Evolutionary conservation across 2,113 vertebrate genomes (phyloP), one percentile per base, ranked within the genome.

Genomic region (Centropus bengalensis): DNA sequence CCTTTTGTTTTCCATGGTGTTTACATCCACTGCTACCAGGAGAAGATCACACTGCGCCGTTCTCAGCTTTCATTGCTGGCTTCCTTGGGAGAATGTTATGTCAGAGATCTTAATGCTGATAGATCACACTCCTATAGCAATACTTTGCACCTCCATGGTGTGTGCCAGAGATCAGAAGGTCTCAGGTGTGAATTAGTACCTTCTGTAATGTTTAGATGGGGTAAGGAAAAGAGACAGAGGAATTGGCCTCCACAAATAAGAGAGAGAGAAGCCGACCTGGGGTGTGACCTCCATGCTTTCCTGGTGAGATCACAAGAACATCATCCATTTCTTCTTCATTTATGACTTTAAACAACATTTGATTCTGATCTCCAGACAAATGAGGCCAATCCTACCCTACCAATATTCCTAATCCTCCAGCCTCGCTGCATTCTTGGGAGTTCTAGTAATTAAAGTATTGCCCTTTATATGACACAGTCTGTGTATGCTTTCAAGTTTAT

Each of bases 1-100:
- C 87, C 94, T 95, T 85, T 93, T 96, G 86, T 49, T 93, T 55
- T 81, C 88, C 74, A 74, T 93, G 95, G 94, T 80, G 91, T 94
- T 88, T 67, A 49, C 88, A 67, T 47, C 84, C 80, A 64, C 55
- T 80, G 90, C 80, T 55, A 90, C 60, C 88, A 91, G 90, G 44
- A 91, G 85, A 76, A 93, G 86, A 84, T 86, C 77, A 82, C 83
- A 54, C 15, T 4, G 66, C 66, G 87, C 86, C 88, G 70, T 87
- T 91, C 84, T 54, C 92, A 5, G 38, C 62, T 89, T 66, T 70
- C 89, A 71, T 2, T 92, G 83, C 86, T 30, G 86, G 82, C 71
- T 94, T 96, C 68, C 78, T 70, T 63, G 93, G 89, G 86, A 96
- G 93, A 96, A 96, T 15, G 88, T 51, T 38, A 94, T 70, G 91